phyloP scores from a whole-genome alignment of 2,888 invertebrate species.

The Ophion slaviceki region DNA sequence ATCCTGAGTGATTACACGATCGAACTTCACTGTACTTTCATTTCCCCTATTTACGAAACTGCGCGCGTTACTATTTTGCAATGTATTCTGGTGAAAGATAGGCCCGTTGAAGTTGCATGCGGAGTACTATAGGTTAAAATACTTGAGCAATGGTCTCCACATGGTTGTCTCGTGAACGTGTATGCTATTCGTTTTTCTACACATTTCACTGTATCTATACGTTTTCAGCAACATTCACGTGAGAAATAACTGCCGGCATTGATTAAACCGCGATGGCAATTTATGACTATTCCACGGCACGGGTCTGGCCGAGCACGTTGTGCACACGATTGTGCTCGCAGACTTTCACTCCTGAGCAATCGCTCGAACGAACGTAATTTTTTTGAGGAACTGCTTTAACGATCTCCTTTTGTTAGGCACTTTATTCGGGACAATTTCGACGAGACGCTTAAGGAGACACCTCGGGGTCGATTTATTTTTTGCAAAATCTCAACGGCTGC shows the following conservation, averaged over 20 bases:
- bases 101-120: too few species aligned
- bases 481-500: too few species aligned
- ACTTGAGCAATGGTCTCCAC: constrained; percentile 4
- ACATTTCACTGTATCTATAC: background rate
- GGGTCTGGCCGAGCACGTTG: too few species aligned
- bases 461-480: too few species aligned
- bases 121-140: background rate
- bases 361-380: constrained; percentile 12
- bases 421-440: background rate
- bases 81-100: background rate
- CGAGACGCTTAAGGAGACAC: too few species aligned
- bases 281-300: too few species aligned
- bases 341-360: constrained; percentile 46
- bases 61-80: too few species aligned
- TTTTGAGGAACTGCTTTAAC: background rate
- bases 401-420: background rate
- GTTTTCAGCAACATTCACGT: background rate
- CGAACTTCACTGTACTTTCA: background rate
- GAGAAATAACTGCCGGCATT: constrained; percentile 3
- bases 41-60: background rate
- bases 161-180: background rate
- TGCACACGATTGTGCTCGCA: background rate
- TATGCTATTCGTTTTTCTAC: background rate
- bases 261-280: background rate
- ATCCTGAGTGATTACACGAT: too few species aligned